Percentiles rank a stretch among this genome's conserved stretches.
Evolutionary conservation across 2,888 invertebrate genomes (phyloP).

Genomic region (Drosophila pegasa): DNA sequence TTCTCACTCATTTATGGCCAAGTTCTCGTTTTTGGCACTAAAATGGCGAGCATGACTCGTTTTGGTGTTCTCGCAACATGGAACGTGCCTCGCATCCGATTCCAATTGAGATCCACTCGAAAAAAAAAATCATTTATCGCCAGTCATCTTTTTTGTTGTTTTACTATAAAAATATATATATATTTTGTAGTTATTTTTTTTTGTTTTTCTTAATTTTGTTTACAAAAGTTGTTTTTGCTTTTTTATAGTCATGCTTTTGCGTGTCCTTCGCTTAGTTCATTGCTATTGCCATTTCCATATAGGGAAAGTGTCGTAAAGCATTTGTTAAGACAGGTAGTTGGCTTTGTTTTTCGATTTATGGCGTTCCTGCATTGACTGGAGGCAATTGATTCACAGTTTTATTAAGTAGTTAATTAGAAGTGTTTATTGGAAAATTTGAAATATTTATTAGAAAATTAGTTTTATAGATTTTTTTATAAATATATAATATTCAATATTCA

Average conservation of each 20-base stretch:
- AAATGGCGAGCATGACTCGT: conserved; percentile 30
- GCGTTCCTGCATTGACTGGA: conserved; percentile 39
- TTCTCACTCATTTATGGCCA: conserved; percentile 30
- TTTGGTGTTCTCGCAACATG: conserved; percentile 43
- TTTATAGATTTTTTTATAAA: too few relatives aligned
- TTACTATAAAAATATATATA: background rate
- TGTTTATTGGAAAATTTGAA: background rate
- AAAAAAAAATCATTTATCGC: conserved; percentile 27
- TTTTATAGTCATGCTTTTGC: conserved; percentile 9
- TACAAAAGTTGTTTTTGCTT: conserved; percentile 9
- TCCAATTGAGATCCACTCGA: conserved; percentile 33
- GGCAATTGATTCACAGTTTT: background rate
- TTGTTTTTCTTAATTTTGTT: conserved; percentile 25
- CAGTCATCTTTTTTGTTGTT: conserved; percentile 18
- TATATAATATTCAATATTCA: too few relatives aligned
- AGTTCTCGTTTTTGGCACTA: conserved; percentile 46
- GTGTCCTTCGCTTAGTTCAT: conserved; percentile 51
- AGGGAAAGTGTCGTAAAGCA: conserved; percentile 34
- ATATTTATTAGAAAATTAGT: too few relatives aligned
- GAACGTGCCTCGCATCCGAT: conserved; percentile 68
- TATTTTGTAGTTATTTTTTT: conserved; percentile 12
- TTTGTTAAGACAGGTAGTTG: conserved; percentile 44
- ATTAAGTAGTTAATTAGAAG: background rate
- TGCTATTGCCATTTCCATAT: conserved; percentile 39
- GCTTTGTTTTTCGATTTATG: conserved; percentile 4